Conservation (phyloP, 2,113 vertebrate genomes). For the Beaufortia kweichowensis region DNA sequence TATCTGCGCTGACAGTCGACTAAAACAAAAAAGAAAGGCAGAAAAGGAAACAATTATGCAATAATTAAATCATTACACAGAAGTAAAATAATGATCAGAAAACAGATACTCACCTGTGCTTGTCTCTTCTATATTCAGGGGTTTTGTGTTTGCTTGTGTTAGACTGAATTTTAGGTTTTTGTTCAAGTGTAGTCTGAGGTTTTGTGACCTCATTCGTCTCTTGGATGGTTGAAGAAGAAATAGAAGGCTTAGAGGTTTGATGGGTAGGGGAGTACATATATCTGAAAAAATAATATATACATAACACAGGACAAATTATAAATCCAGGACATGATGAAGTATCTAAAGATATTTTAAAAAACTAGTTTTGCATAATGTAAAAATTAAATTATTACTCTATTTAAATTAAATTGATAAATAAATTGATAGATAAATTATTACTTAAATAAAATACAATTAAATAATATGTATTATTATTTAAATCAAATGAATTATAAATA, state of each 20-base stretch:
- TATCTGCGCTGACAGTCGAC: background rate
- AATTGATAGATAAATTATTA: too few species aligned
- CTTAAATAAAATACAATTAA: too few species aligned
- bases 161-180: slow-evolving; percentile 16
- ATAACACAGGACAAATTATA: background rate
- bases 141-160: slow-evolving; percentile 17
- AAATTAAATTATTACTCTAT: too few species aligned
- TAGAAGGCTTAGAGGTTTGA: slow-evolving; percentile 13
- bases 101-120: slow-evolving; percentile 50
- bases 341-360: background rate
- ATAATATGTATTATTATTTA: too few species aligned
- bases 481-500: too few species aligned
- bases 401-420: too few species aligned
- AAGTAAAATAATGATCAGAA: background rate
- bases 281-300: slow-evolving; percentile 40
- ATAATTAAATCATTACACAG: background rate
- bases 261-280: slow-evolving; percentile 46
- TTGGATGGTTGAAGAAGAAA: background rate
- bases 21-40: background rate
- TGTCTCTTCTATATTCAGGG: slow-evolving; percentile 22
- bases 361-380: too few species aligned
- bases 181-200: slow-evolving; percentile 14
- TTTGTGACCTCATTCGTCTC: slow-evolving; percentile 32
- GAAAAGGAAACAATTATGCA: background rate
- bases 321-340: background rate